Evolutionary conservation across 2,888 invertebrate species (phyloP).

Genomic region (Amaurobius ferox): DNA sequence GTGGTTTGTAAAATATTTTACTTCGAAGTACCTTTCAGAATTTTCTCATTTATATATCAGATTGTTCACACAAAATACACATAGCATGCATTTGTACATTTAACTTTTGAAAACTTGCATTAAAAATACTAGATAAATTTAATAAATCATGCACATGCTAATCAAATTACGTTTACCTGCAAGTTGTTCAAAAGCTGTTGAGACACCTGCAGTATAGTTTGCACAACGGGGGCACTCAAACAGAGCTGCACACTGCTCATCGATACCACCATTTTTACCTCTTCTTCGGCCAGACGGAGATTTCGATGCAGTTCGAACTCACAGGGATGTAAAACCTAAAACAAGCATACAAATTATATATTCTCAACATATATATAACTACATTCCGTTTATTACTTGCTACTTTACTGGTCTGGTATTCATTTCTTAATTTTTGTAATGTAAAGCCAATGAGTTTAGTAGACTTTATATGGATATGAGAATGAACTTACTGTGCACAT

Average conservation of each 20-base stretch:
- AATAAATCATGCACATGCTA: not conserved
- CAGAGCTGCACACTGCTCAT: constrained; percentile 85
- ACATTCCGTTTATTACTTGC: no score
- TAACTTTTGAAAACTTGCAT: no score
- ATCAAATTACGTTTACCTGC: constrained; percentile 33
- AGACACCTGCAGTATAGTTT: constrained; percentile 82
- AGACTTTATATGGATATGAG: no score
- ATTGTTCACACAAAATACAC: no score
- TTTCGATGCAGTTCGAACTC: constrained; percentile 76
- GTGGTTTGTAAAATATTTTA: no score
- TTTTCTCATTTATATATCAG: no score
- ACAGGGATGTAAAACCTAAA: constrained; percentile 77
- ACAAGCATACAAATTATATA: not conserved
- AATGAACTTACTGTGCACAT: constrained; percentile 75
- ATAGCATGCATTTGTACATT: no score
- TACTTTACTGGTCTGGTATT: no score
- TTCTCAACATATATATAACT: not conserved
- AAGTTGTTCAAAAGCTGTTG: constrained; percentile 75
- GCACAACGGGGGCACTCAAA: constrained; percentile 85
- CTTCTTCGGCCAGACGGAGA: constrained; percentile 82
- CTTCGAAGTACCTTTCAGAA: no score
- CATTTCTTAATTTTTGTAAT: no score
- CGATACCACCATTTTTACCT: constrained; percentile 82
- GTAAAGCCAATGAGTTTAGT: no score
- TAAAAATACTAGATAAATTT: no score